These are phyloP conservation scores for Trissonchulus sp. DNA, from an alignment of 2,888 invertebrate species.

Conservation along the genomic window DNA sequence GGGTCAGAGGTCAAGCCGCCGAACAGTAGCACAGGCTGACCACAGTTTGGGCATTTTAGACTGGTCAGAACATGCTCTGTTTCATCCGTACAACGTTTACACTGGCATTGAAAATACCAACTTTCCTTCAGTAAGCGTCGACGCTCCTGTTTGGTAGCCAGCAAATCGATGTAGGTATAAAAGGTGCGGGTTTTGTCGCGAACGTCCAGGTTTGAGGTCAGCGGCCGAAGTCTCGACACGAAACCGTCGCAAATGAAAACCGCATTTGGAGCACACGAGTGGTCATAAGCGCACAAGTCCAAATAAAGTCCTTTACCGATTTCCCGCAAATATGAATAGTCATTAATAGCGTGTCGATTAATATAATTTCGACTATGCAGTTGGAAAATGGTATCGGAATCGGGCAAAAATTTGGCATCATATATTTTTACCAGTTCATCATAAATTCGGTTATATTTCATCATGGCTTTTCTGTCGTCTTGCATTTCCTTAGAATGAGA, in stretches of 20 bases:
- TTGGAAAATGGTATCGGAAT: slow-evolving; percentile 46
- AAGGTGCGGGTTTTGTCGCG: slow-evolving; percentile 43
- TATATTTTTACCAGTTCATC: slow-evolving; percentile 40
- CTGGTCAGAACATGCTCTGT: slow-evolving; percentile 42
- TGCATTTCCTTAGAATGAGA: slow-evolving; percentile 45
- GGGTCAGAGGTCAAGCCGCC: neutral
- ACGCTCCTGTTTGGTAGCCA: slow-evolving; percentile 40
- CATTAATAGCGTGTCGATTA: slow-evolving; percentile 50
- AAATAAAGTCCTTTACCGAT: slow-evolving; percentile 51
- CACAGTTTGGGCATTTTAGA: slow-evolving; percentile 19
- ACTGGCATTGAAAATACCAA: slow-evolving; percentile 42
- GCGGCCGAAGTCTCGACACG: slow-evolving; percentile 43
- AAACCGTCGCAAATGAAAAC: slow-evolving; percentile 45
- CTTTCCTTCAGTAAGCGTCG: slow-evolving; percentile 40
- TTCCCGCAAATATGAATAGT: slow-evolving; percentile 44
- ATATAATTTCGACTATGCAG: slow-evolving; percentile 50
- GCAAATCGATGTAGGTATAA: slow-evolving; percentile 49
- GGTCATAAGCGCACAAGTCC: slow-evolving; percentile 50
- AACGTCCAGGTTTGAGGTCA: slow-evolving; percentile 43
- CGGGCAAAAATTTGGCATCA: slow-evolving; percentile 40
- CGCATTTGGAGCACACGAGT: slow-evolving; percentile 47
- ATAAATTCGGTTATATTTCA: slow-evolving; percentile 40
- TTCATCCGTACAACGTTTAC: slow-evolving; percentile 46
- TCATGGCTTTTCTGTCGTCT: slow-evolving; percentile 42
- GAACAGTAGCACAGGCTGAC: slow-evolving; percentile 11